Evolutionary conservation across 2,888 invertebrate genomes (phyloP).

Genomic region (Tetragonisca angustula): DNA sequence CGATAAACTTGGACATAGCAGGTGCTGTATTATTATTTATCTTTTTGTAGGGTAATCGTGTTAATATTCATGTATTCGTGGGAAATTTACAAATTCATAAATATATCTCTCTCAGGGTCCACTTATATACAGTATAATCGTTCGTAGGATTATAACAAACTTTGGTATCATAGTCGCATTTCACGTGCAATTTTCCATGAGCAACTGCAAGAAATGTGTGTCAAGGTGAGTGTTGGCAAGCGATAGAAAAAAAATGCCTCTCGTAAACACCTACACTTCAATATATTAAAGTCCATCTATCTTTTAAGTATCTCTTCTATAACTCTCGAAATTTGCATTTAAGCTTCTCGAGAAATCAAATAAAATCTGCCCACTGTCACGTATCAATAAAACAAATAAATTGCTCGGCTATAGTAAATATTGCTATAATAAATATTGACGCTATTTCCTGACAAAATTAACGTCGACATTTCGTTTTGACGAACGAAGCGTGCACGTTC

Average conservation of each 20-base stretch:
- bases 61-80: neutral
- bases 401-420: too few species aligned
- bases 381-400: too few species aligned
- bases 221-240: constrained; percentile 72
- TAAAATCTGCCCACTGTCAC: too few species aligned
- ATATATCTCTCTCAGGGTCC: too few species aligned
- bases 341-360: neutral
- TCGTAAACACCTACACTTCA: constrained; percentile 27
- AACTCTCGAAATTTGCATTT: neutral
- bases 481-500: neutral
- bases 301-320: neutral
- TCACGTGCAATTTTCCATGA: constrained; percentile 50
- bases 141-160: neutral
- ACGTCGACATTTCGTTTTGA: neutral
- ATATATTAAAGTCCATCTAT: too few species aligned
- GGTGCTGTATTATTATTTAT: neutral
- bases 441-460: too few species aligned
- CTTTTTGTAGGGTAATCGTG: neutral
- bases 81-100: neutral
- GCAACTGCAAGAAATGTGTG: constrained; percentile 67
- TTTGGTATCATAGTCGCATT: constrained; percentile 8
- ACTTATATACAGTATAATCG: neutral
- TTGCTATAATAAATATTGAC: too few species aligned
- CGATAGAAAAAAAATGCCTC: constrained; percentile 56
- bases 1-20: neutral